Percentiles rank a stretch among this genome's conserved stretches.
Evolutionary conservation across 2,888 invertebrate species (phyloP).

Genomic region (Tachystola acroxantha): DNA sequence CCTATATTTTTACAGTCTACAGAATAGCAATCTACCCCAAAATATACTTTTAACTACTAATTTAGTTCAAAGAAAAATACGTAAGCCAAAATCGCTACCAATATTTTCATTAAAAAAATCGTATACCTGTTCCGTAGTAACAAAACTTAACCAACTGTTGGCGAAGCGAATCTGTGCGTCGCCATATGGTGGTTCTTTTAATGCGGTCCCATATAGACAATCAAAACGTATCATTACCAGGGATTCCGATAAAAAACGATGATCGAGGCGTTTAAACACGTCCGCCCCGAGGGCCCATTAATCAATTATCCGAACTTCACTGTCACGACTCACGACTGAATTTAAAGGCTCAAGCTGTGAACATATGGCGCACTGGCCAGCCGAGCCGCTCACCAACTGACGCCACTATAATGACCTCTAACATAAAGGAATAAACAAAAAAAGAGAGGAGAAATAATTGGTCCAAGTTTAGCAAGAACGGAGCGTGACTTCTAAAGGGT

Average conservation of each 20-base stretch:
- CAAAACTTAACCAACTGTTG: constrained; percentile 53
- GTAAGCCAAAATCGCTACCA: too few species aligned
- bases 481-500: constrained; percentile 70
- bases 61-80: too few species aligned
- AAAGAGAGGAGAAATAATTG: constrained; percentile 65
- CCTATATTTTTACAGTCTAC: too few species aligned
- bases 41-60: too few species aligned
- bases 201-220: constrained; percentile 53
- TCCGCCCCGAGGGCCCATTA: constrained; percentile 66
- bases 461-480: constrained; percentile 63
- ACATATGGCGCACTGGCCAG: constrained; percentile 60
- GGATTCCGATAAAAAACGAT: constrained; percentile 61
- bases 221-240: constrained; percentile 71
- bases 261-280: constrained; percentile 65
- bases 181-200: constrained; percentile 61
- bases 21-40: too few species aligned
- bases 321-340: constrained; percentile 62
- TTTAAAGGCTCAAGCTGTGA: constrained; percentile 51
- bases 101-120: too few species aligned
- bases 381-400: constrained; percentile 66
- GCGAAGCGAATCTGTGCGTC: constrained; percentile 51
- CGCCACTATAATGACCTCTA: constrained; percentile 62
- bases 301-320: constrained; percentile 69
- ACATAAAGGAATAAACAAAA: constrained; percentile 57
- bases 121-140: too few species aligned